Percentiles rank a stretch among this genome's conserved stretches.
phyloP scores from a whole-genome alignment of 2,113 vertebrate genomes.

The Phyllopteryx taeniolatus region DNA sequence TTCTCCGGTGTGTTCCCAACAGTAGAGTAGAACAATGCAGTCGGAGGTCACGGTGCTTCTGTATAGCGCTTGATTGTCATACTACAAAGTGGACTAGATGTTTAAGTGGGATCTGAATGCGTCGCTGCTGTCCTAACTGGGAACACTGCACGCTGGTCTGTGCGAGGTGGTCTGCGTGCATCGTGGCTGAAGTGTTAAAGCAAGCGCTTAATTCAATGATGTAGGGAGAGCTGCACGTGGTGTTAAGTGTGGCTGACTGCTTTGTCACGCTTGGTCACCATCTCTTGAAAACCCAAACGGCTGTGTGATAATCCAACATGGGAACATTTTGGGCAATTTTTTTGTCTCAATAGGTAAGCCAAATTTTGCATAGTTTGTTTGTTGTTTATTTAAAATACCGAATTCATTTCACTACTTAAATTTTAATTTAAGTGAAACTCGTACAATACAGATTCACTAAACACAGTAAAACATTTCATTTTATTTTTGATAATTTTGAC shows the following conservation, averaged over 20 bases:
- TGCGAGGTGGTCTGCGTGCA: not conserved
- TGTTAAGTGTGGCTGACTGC: slow-evolving; percentile 6
- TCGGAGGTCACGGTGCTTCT: not conserved
- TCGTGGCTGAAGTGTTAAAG: slow-evolving; percentile 3
- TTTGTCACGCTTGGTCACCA: slow-evolving; percentile 4
- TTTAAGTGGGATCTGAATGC: slow-evolving; percentile 1
- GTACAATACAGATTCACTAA: too few relatives aligned
- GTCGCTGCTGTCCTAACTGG: not conserved
- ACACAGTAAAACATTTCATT: too few relatives aligned
- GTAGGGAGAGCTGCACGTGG: not conserved
- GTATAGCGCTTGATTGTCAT: not conserved
- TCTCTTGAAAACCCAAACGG: slow-evolving; percentile 4
- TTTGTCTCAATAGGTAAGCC: too few relatives aligned
- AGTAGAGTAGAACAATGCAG: slow-evolving; percentile 2
- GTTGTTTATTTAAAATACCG: too few relatives aligned
- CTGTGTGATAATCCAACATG: not conserved
- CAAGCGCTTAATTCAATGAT: slow-evolving; percentile 10
- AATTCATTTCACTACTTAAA: too few relatives aligned
- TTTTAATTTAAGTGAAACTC: too few relatives aligned
- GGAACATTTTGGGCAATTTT: not conserved
- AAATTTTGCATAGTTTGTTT: too few relatives aligned
- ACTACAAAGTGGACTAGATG: not conserved
- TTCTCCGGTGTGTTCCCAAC: not conserved
- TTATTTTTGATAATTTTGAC: too few relatives aligned
- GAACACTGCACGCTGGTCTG: not conserved